Conservation (phyloP, 1,140 invertebrate species). For the Pectinophora gossypiella region DNA sequence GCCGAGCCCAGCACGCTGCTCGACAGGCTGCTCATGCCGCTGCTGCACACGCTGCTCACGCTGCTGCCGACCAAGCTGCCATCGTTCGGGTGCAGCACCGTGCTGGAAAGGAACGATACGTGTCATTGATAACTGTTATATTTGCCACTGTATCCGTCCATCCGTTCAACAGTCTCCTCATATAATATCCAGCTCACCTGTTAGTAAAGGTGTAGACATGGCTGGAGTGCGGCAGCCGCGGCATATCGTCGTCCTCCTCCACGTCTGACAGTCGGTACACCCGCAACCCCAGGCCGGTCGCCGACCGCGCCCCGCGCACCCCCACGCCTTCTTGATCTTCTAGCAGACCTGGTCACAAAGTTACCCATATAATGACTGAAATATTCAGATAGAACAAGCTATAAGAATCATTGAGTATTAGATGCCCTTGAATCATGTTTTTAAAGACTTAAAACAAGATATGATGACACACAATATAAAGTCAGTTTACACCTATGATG, state of each 20-base stretch:
- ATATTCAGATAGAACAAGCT: too few species aligned
- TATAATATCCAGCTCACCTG: too few species aligned
- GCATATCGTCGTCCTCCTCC: slow-evolving; percentile 91
- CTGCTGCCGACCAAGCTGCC: slow-evolving; percentile 80
- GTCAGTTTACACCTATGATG: too few species aligned
- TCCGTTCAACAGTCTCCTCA: too few species aligned
- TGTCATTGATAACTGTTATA: neutral
- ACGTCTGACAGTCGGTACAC: slow-evolving; percentile 89
- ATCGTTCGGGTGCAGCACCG: slow-evolving; percentile 91
- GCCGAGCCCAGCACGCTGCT: slow-evolving; percentile 78
- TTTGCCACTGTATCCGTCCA: too few species aligned
- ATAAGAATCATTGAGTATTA: too few species aligned
- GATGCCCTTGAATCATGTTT: too few species aligned
- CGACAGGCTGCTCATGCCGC: slow-evolving; percentile 75
- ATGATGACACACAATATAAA: too few species aligned
- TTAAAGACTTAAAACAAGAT: too few species aligned
- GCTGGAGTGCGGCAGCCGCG: slow-evolving; percentile 84
- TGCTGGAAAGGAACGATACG: slow-evolving; percentile 66
- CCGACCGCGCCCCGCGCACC: slow-evolving; percentile 86
- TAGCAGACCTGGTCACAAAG: slow-evolving; percentile 80
- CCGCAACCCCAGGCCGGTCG: slow-evolving; percentile 87
- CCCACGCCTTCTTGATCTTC: slow-evolving; percentile 95
- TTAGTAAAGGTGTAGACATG: slow-evolving; percentile 93
- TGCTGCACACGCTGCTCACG: slow-evolving; percentile 75
- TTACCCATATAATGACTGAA: too few species aligned